Base-by-base conservation (phyloP, 2,113 vertebrate genomes). In the Dromas ardeola region DNA sequence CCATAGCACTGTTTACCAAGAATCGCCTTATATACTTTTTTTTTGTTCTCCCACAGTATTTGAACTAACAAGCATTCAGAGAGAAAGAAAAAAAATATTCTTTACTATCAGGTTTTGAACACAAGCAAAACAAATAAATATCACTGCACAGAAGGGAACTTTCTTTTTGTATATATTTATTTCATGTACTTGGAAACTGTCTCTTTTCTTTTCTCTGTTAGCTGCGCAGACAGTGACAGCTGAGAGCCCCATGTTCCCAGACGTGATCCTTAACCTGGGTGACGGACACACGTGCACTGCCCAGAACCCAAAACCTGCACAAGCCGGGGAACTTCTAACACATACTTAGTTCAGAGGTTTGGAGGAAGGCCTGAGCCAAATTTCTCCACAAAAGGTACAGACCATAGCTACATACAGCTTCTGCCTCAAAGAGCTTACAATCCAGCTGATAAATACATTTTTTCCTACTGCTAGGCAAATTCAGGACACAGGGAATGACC, bases 271-370 rank as follows among this genome's bases (percentile, higher is more conserved):
- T n/a, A 59, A 36, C 14, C 13, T 9, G 13, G 62, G 30, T 2
- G 25, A 38, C 6, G 1, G 1, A 30, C 36, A 67, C 10, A 3
- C 0, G 3, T 2, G 8, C n/a, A 2, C 29, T 7, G 13, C 38
- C 47, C 89, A 63, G 45, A 65, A 32, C 4, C 9, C 45, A 81
- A 61, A 65, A 18, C 13, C 66, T 61, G 26, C 80, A 77, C 36
- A 16, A 69, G 27, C 62, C 15, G 6, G 9, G 22, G 19, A 78
- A 88, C 72, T 83, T 49, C 34, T 27, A 45, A 30, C 56, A 55
- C 67, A 15, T 10, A 23, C 40, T 52, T 50, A 72, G 26, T 69
- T 53, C 30, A 43, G 21, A 40, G 40, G 25, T 38, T 30, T 23
- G 19, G 55, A 56, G 26, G 10, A 90, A 81, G 59, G 80, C 76